These are phyloP conservation scores for Sciurus vulgaris DNA, from an alignment of 2,797 vertebrate genomes.

Conservation along the genomic window DNA sequence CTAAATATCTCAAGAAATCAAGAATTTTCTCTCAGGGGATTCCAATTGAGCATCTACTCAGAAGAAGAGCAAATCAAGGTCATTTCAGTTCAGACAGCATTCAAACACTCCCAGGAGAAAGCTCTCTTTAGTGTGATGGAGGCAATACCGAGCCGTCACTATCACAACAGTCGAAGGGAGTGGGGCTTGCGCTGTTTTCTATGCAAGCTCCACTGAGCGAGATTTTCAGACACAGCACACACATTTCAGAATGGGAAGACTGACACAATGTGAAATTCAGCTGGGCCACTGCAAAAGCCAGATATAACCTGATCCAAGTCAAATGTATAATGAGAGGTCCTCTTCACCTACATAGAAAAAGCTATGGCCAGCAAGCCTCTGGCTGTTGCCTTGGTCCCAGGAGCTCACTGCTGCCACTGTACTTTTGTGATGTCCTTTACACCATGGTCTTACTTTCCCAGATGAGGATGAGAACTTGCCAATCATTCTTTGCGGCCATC, in stretches of 20 bases:
- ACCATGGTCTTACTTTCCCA: accelerated
- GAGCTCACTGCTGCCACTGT: not conserved
- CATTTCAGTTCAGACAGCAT: not conserved
- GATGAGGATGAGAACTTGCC: not conserved
- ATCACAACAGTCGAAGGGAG: not conserved
- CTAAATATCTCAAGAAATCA: not conserved
- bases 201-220: accelerated
- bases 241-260: not conserved
- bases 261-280: not conserved
- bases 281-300: not conserved
- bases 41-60: not conserved
- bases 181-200: accelerated
- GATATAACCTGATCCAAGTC: not conserved
- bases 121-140: accelerated
- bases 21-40: not conserved
- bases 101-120: not conserved
- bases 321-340: not conserved
- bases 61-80: not conserved
- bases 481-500: accelerated
- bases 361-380: accelerated
- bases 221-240: not conserved
- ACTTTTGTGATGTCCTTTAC: not conserved
- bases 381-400: not conserved
- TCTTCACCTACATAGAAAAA: not conserved
- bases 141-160: not conserved